Evolutionary conservation across 1,140 invertebrate species (phyloP).

Genomic region (Diorhabda carinulata): DNA sequence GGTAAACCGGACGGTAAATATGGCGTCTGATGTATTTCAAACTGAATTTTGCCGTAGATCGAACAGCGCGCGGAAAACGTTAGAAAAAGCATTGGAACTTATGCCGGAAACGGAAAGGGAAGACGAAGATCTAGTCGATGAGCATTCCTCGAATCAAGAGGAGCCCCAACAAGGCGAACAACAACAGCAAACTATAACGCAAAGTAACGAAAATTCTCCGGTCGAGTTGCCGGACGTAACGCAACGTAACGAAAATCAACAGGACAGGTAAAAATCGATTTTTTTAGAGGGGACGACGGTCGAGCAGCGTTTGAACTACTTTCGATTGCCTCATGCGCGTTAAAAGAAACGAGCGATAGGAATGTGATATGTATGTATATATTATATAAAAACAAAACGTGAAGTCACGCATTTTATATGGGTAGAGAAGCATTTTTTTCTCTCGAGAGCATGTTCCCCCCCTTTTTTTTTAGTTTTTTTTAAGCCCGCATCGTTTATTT

Average conservation of each 20-base stretch:
- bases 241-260: conserved; percentile 37
- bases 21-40: neutral
- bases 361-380: conserved; percentile 45
- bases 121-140: conserved; percentile 41
- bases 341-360: conserved; percentile 19
- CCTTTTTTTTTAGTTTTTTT: conserved; percentile 17
- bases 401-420: conserved; percentile 42
- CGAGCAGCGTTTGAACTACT: neutral
- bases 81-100: conserved; percentile 78
- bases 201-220: conserved; percentile 22
- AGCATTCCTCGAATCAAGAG: conserved; percentile 42
- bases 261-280: conserved; percentile 27
- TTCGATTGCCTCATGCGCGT: conserved; percentile 12
- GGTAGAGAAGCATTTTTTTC: conserved; percentile 37
- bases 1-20: conserved; percentile 40
- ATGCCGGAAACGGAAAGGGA: conserved; percentile 71
- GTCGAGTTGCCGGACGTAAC: conserved; percentile 37
- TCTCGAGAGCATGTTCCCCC: conserved; percentile 26
- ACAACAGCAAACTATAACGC: conserved; percentile 3
- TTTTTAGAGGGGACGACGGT: neutral
- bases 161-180: neutral
- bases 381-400: conserved; percentile 20
- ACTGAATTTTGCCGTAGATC: conserved; percentile 49
- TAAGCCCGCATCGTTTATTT: neutral
- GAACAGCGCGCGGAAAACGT: conserved; percentile 85